These are phyloP conservation scores for Erannis defoliaria DNA, from an alignment of 2,888 invertebrate species.

Conservation along the genomic window DNA sequence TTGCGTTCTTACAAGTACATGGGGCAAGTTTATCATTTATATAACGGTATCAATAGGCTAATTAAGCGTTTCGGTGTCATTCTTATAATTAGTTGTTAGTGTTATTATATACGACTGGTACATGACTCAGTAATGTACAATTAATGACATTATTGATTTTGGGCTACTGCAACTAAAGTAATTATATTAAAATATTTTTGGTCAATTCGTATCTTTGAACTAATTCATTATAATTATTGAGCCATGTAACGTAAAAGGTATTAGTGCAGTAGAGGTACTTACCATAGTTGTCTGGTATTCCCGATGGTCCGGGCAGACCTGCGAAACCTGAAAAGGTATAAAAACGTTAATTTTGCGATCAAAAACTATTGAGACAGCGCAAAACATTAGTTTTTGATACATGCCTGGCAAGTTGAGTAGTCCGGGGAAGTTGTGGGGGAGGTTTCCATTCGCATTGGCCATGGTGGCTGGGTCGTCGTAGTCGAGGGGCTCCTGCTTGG, in stretches of 20 bases:
- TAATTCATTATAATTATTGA: slow-evolving; percentile 67
- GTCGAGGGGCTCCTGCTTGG: slow-evolving; percentile 92
- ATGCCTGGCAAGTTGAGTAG: slow-evolving; percentile 93
- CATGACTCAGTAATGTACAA: slow-evolving; percentile 78
- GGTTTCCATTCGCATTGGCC: slow-evolving; percentile 88
- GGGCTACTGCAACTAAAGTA: slow-evolving; percentile 56
- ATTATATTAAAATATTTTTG: slow-evolving; percentile 59
- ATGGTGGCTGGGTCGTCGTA: slow-evolving; percentile 89
- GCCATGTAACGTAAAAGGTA: slow-evolving; percentile 58
- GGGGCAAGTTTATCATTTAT: slow-evolving; percentile 53
- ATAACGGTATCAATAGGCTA: slow-evolving; percentile 56
- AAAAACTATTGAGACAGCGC: neutral
- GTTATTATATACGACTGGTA: slow-evolving; percentile 69
- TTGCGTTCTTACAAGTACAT: slow-evolving; percentile 27
- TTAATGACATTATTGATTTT: slow-evolving; percentile 67
- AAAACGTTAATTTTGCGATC: slow-evolving; percentile 8
- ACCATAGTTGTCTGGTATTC: slow-evolving; percentile 95
- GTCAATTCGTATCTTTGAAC: slow-evolving; percentile 63
- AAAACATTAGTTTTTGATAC: neutral
- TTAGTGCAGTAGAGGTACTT: slow-evolving; percentile 77
- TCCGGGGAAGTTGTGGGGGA: slow-evolving; percentile 92
- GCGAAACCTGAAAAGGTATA: slow-evolving; percentile 88
- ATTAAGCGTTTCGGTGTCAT: slow-evolving; percentile 67
- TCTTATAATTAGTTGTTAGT: slow-evolving; percentile 77
- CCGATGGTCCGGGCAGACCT: slow-evolving; percentile 93